Evolutionary conservation across 35 echinoderm and acorn worm species (phyloP).

Genomic region (Hemicentrotus pulcherrimus): DNA sequence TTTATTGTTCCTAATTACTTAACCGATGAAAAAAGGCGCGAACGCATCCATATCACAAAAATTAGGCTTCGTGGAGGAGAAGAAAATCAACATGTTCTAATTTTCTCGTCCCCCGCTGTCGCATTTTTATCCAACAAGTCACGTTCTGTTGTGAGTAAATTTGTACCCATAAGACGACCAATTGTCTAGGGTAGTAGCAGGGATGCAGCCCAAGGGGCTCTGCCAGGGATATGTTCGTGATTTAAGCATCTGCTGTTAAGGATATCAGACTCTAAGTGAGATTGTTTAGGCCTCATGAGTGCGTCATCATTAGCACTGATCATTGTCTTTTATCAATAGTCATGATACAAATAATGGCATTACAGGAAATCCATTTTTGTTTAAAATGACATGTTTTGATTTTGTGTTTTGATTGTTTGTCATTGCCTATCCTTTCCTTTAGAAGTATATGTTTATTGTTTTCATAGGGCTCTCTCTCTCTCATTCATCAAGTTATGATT

Average conservation of each 20-base stretch:
- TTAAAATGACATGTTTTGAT: not conserved
- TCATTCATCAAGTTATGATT: too few relatives aligned
- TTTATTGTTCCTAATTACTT: conserved; percentile 6
- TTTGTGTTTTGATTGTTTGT: too few relatives aligned
- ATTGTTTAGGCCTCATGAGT: not conserved
- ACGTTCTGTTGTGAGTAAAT: not conserved
- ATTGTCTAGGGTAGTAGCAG: not conserved
- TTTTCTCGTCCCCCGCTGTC: not conserved
- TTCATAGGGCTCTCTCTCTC: too few relatives aligned
- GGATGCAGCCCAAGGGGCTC: not conserved
- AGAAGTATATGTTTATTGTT: too few relatives aligned
- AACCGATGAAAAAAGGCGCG: not conserved
- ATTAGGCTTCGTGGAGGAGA: not conserved
- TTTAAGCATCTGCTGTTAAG: not conserved
- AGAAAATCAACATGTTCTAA: conserved; percentile 7
- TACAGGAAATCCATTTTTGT: not conserved
- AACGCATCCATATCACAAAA: not conserved
- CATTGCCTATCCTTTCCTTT: too few relatives aligned
- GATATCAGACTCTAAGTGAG: not conserved
- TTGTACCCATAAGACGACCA: not conserved
- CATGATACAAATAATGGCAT: not conserved
- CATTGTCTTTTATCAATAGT: not conserved
- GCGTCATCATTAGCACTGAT: not conserved
- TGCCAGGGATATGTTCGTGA: not conserved
- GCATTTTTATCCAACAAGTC: not conserved